phyloP scores from a whole-genome alignment of 2,888 invertebrate species.

The Plebejus anna region DNA sequence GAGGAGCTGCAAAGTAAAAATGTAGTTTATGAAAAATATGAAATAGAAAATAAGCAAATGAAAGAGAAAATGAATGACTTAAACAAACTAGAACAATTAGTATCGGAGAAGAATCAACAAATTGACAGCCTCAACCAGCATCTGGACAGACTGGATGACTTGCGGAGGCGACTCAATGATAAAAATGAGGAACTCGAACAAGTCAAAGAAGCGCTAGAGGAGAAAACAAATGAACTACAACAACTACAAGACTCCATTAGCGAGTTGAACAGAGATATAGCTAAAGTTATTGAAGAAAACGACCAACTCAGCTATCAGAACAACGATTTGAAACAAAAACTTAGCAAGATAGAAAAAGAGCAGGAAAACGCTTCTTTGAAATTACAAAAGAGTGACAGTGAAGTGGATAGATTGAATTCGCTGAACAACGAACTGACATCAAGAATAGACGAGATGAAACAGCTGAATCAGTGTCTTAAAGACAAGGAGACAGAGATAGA shows the following conservation, averaged over 20 bases:
- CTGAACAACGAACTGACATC: conserved; percentile 61
- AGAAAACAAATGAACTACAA: conserved; percentile 65
- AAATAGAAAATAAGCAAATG: conserved; percentile 69
- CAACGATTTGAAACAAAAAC: conserved; percentile 61
- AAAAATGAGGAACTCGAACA: conserved; percentile 70
- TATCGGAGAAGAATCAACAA: conserved; percentile 78
- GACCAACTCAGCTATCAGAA: conserved; percentile 56
- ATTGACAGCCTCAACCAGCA: conserved; percentile 75
- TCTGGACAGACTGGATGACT: conserved; percentile 67
- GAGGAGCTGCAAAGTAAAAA: conserved; percentile 71
- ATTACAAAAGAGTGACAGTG: conserved; percentile 62
- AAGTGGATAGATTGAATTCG: conserved; percentile 60
- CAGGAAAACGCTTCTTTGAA: conserved; percentile 67
- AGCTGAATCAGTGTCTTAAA: conserved; percentile 64
- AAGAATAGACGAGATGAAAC: conserved; percentile 66
- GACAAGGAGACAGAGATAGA: conserved; percentile 79
- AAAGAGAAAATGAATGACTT: conserved; percentile 71
- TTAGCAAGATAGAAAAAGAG: conserved; percentile 69
- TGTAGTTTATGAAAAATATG: conserved; percentile 56
- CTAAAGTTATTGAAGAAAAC: conserved; percentile 66
- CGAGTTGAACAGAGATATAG: conserved; percentile 58
- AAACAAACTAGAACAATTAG: conserved; percentile 73
- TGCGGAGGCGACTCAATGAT: conserved; percentile 74
- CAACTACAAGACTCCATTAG: conserved; percentile 63
- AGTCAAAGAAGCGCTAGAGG: conserved; percentile 70